phyloP scores from a whole-genome alignment of 2,888 invertebrate genomes.

The Mechanitis messenoides region DNA sequence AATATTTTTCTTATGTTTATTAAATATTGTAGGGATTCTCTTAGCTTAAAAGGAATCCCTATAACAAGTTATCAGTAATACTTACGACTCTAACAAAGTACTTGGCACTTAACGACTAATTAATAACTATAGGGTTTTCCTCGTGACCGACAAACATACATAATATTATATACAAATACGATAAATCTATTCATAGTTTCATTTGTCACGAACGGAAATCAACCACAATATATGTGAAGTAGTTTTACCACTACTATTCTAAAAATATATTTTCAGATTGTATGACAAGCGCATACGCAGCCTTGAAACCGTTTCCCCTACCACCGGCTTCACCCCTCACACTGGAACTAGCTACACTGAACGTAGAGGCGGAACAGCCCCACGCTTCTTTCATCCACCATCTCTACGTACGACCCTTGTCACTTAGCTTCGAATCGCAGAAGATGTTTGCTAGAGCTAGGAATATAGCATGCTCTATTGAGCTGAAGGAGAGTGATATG shows the following conservation, averaged over 20 bases:
- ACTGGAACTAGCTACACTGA: slow-evolving; percentile 90
- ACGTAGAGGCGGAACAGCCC: slow-evolving; percentile 83
- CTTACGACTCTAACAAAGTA: too few relatives aligned
- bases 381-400: slow-evolving; percentile 91
- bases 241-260: neutral
- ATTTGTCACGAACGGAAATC: neutral
- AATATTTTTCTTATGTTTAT: slow-evolving; percentile 41
- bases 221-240: neutral
- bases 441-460: slow-evolving; percentile 94
- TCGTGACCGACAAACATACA: too few relatives aligned
- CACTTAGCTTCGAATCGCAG: slow-evolving; percentile 92
- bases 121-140: neutral
- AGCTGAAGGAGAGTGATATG: slow-evolving; percentile 89
- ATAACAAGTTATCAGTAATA: slow-evolving; percentile 7
- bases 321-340: slow-evolving; percentile 86
- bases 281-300: slow-evolving; percentile 87
- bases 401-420: slow-evolving; percentile 93
- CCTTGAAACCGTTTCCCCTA: slow-evolving; percentile 89
- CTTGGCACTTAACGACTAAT: slow-evolving; percentile 9
- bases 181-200: too few relatives aligned
- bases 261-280: slow-evolving; percentile 79
- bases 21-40: slow-evolving; percentile 19
- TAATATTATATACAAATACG: too few relatives aligned
- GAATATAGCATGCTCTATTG: slow-evolving; percentile 94
- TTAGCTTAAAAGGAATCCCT: slow-evolving; percentile 20